Evolutionary conservation across 1,140 invertebrate genomes (phyloP), one percentile per base, ranked within the genome.

Genomic region (Diprion similis): DNA sequence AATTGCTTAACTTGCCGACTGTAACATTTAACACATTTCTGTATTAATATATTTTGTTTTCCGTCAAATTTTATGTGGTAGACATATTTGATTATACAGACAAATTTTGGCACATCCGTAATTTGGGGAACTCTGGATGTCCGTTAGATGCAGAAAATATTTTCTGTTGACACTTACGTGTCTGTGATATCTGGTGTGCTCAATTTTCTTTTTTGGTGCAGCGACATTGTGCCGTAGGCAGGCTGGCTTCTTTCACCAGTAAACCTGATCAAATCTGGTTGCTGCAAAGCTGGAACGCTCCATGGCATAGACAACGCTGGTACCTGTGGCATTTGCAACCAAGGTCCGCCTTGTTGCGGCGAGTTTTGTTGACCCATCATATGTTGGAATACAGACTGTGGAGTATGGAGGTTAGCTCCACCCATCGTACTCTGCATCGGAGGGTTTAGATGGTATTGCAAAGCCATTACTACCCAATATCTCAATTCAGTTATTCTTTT

Each of bases 1-100:
- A 92, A 89, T 78, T 94, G 93, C 84, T 95, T 95, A n/a, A 87
- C 80, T 19, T 90, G 91, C 19, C 90, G 90, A 70, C 75, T 88
- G 72, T 15, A 76, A 24, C n/a, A n/a, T 17, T 15, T 9, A 37
- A 37, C 24, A 37, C 24, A 37, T 37, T 1, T 37, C 1, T 37
- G 24, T 4, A 37, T 37, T 37, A 37, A 37, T 37, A 6, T 6
- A 37, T 37, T 37, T 37, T 37, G 24, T 37, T 37, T 37, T 37
- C 24, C 6, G 2, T 37, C 24, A 6, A 37, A 37, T 37, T 37
- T 6, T 6, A 37, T 37, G 6, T 37, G 24, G 24, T 37, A 37
- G 24, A 37, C 18, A 72, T 70, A 4, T n/a, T 65, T 66, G 66
- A 59, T 9, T 66, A 11, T 76, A 70, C 37, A 19, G 2, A 37